Base-by-base conservation (phyloP, 1,140 invertebrate species). In the Penaeus indicus region DNA sequence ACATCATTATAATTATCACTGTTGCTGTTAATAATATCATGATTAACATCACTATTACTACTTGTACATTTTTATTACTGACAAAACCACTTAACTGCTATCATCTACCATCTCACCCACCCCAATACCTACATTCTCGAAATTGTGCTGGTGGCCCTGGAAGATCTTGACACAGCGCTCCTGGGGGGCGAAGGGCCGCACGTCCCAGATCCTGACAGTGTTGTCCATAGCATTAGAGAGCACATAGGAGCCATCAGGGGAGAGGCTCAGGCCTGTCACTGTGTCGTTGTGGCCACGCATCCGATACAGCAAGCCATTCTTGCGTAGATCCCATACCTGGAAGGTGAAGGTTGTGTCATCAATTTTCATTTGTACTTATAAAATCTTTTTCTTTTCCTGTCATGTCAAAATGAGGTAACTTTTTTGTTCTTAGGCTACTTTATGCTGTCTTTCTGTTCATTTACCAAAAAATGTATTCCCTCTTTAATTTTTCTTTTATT, bases 181-280 rank as follows among this genome's bases (percentile, higher is more conserved):
- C 79, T 95, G 95, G 1, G 97, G 97, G 4, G 94, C 95, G 93
- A 94, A 96, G 64, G 96, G 95, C 80, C 95, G 91, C 27, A 96
- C 93, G 92, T 96, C 96, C 96, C 96, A 96, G 61, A 96, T 94
- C 91, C 95, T 92, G 38, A 95, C 94, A 89, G 97, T 97, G 92
- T 98, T 98, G 93, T 99, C 99, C 98, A 99, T 99, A 0, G 97
- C 95, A 94, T 99, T 99, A 3, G 98, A 98, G 8, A 99, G 93
- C 21, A 99, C 94, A 92, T 98, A 94, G 16, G 97, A 98, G 0
- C 99, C 99, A 94, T 99, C 98, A 8, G 97, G 96, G 90, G 97
- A 99, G 0, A 99, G 93, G 27, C 96, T 94, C 86, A 99, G 92
- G 90, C 97, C 98, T 10, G 99, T 99, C 10, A 99, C 95, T 16